Evolutionary conservation across 1,140 invertebrate species (phyloP).

Genomic region (Coptotermes formosanus): DNA sequence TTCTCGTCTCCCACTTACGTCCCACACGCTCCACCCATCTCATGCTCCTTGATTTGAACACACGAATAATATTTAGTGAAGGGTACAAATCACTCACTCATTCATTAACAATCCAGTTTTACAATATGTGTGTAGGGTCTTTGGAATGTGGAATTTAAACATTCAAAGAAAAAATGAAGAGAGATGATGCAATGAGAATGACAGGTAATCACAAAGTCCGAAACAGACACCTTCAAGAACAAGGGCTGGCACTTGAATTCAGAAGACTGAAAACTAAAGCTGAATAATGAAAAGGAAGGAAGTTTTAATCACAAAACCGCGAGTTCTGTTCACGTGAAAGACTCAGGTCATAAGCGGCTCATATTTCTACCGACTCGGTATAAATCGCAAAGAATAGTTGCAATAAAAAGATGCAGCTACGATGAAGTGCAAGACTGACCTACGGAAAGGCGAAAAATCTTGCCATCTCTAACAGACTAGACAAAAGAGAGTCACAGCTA

Average conservation of each 20-base stretch:
- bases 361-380: not conserved
- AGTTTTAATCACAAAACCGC: not conserved
- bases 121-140: too few species aligned
- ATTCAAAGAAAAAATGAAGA: too few species aligned
- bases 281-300: not conserved
- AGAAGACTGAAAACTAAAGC: not conserved
- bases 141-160: too few species aligned
- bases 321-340: not conserved
- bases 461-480: not conserved
- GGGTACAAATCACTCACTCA: too few species aligned
- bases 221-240: too few species aligned
- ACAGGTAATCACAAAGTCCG: too few species aligned
- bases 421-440: not conserved
- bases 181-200: too few species aligned
- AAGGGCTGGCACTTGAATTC: not conserved
- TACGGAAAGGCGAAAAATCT: not conserved
- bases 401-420: not conserved
- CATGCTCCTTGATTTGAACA: too few species aligned
- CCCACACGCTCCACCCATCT: too few species aligned
- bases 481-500: not conserved
- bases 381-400: not conserved
- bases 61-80: too few species aligned
- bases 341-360: not conserved
- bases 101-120: too few species aligned
- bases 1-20: too few species aligned